Evolutionary conservation across 2,888 invertebrate genomes (phyloP).

Genomic region (Hetaerina titia): DNA sequence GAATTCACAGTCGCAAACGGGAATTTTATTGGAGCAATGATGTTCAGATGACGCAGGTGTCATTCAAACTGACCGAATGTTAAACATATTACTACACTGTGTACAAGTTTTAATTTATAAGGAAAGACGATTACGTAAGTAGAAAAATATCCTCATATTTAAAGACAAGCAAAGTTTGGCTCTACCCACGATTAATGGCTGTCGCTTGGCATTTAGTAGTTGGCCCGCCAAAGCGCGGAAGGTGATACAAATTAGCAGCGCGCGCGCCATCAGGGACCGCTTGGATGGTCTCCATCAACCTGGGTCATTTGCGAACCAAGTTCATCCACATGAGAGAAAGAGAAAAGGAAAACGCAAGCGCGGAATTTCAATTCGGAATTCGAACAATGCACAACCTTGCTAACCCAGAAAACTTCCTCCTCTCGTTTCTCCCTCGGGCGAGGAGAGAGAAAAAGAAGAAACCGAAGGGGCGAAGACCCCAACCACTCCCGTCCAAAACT

Average conservation of each 20-base stretch:
- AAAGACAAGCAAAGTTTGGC: background rate
- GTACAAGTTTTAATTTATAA: background rate
- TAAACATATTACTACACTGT: too few relatives aligned
- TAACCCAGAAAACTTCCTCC: conserved; percentile 28
- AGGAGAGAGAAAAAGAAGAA: background rate
- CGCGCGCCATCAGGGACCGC: background rate
- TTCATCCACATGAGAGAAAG: background rate
- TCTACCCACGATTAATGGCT: background rate
- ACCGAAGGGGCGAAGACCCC: background rate
- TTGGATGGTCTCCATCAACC: background rate
- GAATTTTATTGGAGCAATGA: too few relatives aligned
- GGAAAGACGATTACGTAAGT: background rate
- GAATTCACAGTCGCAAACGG: too few relatives aligned
- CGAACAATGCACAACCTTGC: conserved; percentile 19
- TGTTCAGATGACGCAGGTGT: too few relatives aligned
- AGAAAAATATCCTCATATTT: background rate
- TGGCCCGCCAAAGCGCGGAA: background rate
- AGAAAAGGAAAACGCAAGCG: background rate
- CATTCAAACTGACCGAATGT: too few relatives aligned
- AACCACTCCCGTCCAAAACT: background rate
- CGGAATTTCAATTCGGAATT: conserved; percentile 18
- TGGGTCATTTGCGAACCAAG: background rate
- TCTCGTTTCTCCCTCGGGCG: background rate
- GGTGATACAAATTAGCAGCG: background rate
- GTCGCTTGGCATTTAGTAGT: background rate